phyloP scores from a whole-genome alignment of 2,888 invertebrate genomes.

The Xiphydria camelus region DNA sequence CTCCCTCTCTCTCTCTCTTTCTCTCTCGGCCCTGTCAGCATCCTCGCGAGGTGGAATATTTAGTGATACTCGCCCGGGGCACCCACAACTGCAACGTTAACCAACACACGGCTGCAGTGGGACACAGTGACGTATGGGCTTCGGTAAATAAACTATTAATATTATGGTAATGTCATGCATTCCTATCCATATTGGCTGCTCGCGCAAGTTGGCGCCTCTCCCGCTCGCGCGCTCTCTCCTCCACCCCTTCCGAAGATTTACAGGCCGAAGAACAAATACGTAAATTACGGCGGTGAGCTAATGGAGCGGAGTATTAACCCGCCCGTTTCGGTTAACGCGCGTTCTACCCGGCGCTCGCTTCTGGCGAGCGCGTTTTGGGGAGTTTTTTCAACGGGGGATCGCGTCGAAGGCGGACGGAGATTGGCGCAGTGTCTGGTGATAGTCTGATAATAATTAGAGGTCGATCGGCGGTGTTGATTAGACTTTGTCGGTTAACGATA shows the following conservation, averaged over 20 bases:
- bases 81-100: constrained; percentile 31
- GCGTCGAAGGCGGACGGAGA: too few species aligned
- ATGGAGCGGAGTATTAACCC: constrained; percentile 36
- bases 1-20: too few species aligned
- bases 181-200: constrained; percentile 57
- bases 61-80: constrained; percentile 53
- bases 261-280: constrained; percentile 57
- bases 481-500: too few species aligned
- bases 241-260: constrained; percentile 43
- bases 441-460: too few species aligned
- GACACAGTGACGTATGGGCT: constrained; percentile 54
- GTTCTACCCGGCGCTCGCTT: background rate
- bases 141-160: constrained; percentile 58
- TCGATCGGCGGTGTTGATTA: too few species aligned
- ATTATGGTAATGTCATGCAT: constrained; percentile 57
- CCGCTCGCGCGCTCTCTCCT: constrained; percentile 35
- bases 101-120: constrained; percentile 34
- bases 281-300: constrained; percentile 54
- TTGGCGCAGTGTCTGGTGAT: too few species aligned
- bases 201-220: constrained; percentile 30
- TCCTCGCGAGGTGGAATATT: constrained; percentile 50
- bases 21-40: constrained; percentile 46
- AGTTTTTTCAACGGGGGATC: background rate
- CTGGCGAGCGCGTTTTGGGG: background rate
- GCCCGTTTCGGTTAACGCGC: constrained; percentile 29